Conservation (phyloP, 2,888 invertebrate species). For the Pterostichus niger region DNA sequence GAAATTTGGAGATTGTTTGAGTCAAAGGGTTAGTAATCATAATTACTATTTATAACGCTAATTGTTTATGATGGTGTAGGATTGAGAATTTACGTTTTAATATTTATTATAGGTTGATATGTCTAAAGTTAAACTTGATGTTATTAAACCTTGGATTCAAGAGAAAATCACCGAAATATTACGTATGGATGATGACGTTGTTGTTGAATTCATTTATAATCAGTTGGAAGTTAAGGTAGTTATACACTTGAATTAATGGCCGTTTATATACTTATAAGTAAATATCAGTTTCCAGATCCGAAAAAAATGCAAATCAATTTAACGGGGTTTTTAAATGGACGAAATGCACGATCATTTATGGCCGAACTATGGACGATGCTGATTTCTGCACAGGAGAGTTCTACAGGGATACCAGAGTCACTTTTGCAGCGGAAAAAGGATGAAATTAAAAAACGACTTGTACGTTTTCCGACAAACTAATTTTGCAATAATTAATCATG, state of each 20-base stretch:
- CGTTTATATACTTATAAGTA: conserved; percentile 6
- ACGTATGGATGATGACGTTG: conserved; percentile 99
- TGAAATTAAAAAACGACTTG: conserved; percentile 94
- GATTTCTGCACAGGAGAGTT: conserved; percentile 96
- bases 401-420: conserved; percentile 96
- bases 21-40: conserved; percentile 86
- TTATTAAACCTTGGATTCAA: conserved; percentile 99
- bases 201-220: conserved; percentile 99
- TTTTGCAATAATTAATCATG: too few relatives aligned
- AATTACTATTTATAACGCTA: background rate
- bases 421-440: conserved; percentile 98
- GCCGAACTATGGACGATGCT: conserved; percentile 97
- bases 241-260: conserved; percentile 70
- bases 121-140: conserved; percentile 98
- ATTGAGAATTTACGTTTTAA: background rate
- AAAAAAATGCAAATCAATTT: conserved; percentile 99
- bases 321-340: conserved; percentile 98
- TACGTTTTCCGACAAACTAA: conserved; percentile 74
- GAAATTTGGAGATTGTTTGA: conserved; percentile 97
- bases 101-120: conserved; percentile 89
- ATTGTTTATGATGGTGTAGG: background rate
- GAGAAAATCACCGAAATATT: conserved; percentile 97
- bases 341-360: conserved; percentile 98
- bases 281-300: conserved; percentile 92
- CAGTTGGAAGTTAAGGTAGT: conserved; percentile 96